Conservation (phyloP, 2,797 vertebrate species). For the Tamandua tetradactyla region DNA sequence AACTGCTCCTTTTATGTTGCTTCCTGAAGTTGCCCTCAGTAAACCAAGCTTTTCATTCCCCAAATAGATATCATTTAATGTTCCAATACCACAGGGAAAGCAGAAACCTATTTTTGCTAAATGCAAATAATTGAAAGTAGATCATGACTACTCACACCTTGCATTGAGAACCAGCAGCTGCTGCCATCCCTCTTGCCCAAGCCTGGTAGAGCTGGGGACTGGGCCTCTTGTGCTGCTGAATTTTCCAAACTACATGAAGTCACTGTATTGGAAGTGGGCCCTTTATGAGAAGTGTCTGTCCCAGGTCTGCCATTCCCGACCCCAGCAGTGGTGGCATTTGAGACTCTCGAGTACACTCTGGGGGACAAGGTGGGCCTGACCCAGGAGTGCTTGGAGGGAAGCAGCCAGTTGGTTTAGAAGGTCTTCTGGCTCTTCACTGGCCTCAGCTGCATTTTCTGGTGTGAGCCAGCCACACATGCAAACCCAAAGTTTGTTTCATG, state of each 20-base stretch:
- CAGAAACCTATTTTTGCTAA: background rate
- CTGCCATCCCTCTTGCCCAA: background rate
- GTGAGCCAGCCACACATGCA: background rate
- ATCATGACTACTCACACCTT: background rate
- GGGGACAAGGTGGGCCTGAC: background rate
- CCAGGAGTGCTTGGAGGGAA: background rate
- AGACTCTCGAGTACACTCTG: background rate
- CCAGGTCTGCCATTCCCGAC: background rate
- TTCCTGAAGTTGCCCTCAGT: background rate
- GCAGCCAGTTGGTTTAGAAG: background rate
- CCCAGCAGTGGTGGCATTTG: background rate
- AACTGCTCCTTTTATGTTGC: background rate
- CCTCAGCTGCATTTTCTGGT: background rate
- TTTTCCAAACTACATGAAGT: background rate
- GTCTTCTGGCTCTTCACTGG: background rate
- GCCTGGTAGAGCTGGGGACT: background rate
- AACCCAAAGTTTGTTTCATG: background rate
- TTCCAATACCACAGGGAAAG: background rate
- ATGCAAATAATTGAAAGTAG: background rate
- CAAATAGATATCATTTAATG: background rate
- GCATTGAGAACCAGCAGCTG: background rate
- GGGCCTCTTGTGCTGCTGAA: background rate
- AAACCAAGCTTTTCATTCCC: conserved; percentile 1
- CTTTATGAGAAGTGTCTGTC: background rate
- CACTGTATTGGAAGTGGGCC: background rate